Evolutionary conservation across 2,113 vertebrate genomes (phyloP).

Genomic region (Axis porcinus): DNA sequence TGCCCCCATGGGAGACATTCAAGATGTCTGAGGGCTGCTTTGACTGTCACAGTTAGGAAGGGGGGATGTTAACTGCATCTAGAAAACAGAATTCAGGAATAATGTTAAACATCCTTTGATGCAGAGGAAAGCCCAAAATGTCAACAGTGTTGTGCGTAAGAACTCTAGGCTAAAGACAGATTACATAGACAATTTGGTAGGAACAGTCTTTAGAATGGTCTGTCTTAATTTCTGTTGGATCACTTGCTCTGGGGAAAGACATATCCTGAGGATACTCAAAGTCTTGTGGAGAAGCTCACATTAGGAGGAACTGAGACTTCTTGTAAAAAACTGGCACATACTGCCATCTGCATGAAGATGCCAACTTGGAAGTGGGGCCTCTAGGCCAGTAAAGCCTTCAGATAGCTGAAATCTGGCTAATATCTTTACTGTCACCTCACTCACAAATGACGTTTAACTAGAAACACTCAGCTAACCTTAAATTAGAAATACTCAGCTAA

Average conservation of each 20-base stretch:
- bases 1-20: neutral
- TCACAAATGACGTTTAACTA: neutral
- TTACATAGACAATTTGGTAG: neutral
- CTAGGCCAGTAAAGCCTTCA: neutral
- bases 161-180: neutral
- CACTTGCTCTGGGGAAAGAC: neutral
- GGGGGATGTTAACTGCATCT: neutral
- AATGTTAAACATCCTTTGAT: neutral
- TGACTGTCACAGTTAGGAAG: neutral
- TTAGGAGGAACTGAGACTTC: neutral
- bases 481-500: neutral
- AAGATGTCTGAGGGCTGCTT: neutral
- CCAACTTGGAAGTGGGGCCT: no score
- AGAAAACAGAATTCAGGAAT: neutral
- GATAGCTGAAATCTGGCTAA: neutral
- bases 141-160: neutral
- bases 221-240: neutral
- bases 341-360: rapidly evolving
- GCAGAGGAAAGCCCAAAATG: neutral
- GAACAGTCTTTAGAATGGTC: neutral
- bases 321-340: rapidly evolving
- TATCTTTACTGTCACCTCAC: neutral
- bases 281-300: neutral
- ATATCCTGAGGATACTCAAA: neutral
- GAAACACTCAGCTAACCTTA: neutral